Percentiles rank a stretch among this genome's conserved stretches.
Evolutionary conservation across 1,140 invertebrate species (phyloP).

Genomic region (Drosophila sechellia): DNA sequence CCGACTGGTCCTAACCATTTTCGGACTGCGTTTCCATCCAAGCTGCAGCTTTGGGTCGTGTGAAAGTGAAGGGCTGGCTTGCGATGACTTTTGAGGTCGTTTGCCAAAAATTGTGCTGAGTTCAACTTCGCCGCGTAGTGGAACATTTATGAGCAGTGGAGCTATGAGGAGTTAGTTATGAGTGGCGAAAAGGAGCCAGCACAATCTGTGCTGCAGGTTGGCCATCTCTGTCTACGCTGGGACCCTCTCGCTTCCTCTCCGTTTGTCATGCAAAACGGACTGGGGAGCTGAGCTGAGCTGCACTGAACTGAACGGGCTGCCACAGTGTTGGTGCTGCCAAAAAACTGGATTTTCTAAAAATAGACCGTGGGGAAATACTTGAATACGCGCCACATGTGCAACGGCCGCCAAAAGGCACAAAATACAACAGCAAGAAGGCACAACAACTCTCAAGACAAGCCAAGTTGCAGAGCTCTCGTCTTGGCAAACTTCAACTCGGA

Average conservation of each 20-base stretch:
- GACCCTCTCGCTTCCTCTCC: slow-evolving; percentile 9
- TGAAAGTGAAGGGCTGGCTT: slow-evolving; percentile 74
- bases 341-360: slow-evolving; percentile 84
- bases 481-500: slow-evolving; percentile 1
- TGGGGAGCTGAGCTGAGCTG: background rate
- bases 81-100: slow-evolving; percentile 46
- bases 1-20: slow-evolving; percentile 42
- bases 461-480: slow-evolving; percentile 3
- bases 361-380: slow-evolving; percentile 82
- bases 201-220: slow-evolving; percentile 20
- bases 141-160: slow-evolving; percentile 54
- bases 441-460: slow-evolving; percentile 41
- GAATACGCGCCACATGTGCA: slow-evolving; percentile 80
- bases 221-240: slow-evolving; percentile 7
- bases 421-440: slow-evolving; percentile 34
- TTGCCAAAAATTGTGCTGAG: slow-evolving; percentile 26
- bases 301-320: background rate
- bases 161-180: slow-evolving; percentile 47
- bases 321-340: slow-evolving; percentile 52
- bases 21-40: slow-evolving; percentile 9
- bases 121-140: slow-evolving; percentile 30
- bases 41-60: slow-evolving; percentile 17
- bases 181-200: slow-evolving; percentile 36
- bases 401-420: slow-evolving; percentile 66
- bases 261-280: slow-evolving; percentile 66